Base-by-base conservation (phyloP, 2,888 invertebrate species). In the Pollenia labialis region DNA sequence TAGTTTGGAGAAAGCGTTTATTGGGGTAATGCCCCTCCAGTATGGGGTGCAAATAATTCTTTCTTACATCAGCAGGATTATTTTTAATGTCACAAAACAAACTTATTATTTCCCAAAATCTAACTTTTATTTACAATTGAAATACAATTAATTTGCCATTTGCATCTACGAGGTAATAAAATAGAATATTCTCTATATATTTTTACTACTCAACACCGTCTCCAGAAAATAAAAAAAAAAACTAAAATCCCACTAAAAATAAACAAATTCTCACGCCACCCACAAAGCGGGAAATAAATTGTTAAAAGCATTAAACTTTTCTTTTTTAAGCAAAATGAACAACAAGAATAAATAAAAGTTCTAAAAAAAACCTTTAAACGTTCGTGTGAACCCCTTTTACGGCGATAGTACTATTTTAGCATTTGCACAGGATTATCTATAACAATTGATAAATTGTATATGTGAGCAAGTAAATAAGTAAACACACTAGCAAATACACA, bases 381-480 rank as follows among this genome's bases (percentile, higher is more conserved):
- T 58, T 66, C 23, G 46, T 62, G 54, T 46, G 69, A 83, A 80
- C 74, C 79, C 74, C 79, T 79, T 85, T 84, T 32, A 32, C 32
- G 32, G 54, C 48, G 40, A 74, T 90, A 90, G 90, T 91, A 32
- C 32, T 32, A 91, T 91, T 91, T 91, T 88, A 91, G 91, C 91
- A 91, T 91, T 91, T 91, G 90, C 89, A 89, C 88, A 66, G 84
- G 84, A 87, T 87, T 84, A 87, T 84, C 84, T 54, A 87, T 86
- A 88, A 89, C 91, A 91, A 91, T 91, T 91, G 91, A 91, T 91
- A 91, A 91, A 91, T 91, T 56, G 1, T 54, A 18, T 44, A 16
- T 42, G 16, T 54, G 12, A 12, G 18, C 18, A 42, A 52, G 18
- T 16, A 40, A 50, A 69, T 54, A 54, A 66, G 56, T 62, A 64